Base-by-base conservation (phyloP, 1,140 invertebrate genomes). In the Maconellicoccus hirsutus region DNA sequence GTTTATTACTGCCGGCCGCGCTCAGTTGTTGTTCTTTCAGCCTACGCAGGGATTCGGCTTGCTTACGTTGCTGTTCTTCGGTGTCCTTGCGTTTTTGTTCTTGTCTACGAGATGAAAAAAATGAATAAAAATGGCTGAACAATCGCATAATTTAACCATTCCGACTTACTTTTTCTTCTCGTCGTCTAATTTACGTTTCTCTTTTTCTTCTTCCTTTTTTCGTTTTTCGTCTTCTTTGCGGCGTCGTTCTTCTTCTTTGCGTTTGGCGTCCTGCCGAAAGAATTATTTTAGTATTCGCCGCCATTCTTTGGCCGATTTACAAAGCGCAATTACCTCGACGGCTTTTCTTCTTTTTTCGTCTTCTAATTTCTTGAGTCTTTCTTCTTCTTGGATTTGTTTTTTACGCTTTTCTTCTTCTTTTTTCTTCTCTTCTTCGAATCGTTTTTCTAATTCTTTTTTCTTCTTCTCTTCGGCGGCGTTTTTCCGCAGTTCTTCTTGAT, bases 291-390 rank as follows among this genome's bases (percentile, higher is more conserved):
- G n/a, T 52, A 8, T 8, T 16, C 42, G 29, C 29, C 12, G 3
- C 29, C 4, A 6, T 33, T 3, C 29, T 6, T 3, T 12, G 29
- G 4, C 12, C 29, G 29, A 33, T 33, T 6, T 33, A 33, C 12
- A 3, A 33, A 3, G 29, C 12, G 4, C 3, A 3, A 70, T 75
- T 16, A 42, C 70, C 23, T 70, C 26, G 39, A 71, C 71, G 29
- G 73, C 74, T 52, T 80, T 83, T 74, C 76, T 83, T 77, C 77
- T 80, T 78, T 78, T 81, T 77, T 84, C 83, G 71, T 82, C 82
- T 12, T 79, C 78, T 74, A 82, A 81, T 19, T 79, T 78, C 73
- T 84, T 82, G 33, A 78, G 77, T 19, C 77, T 78, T 23, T 79
- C 79, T 70, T 79, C 80, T 63, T 79, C 78, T 70, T 80, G 22